A percentile compares a stretch with the other conserved stretches of the same genome.
Conservation (phyloP, 2,797 vertebrate species). For the Nyctibius grandis region DNA sequence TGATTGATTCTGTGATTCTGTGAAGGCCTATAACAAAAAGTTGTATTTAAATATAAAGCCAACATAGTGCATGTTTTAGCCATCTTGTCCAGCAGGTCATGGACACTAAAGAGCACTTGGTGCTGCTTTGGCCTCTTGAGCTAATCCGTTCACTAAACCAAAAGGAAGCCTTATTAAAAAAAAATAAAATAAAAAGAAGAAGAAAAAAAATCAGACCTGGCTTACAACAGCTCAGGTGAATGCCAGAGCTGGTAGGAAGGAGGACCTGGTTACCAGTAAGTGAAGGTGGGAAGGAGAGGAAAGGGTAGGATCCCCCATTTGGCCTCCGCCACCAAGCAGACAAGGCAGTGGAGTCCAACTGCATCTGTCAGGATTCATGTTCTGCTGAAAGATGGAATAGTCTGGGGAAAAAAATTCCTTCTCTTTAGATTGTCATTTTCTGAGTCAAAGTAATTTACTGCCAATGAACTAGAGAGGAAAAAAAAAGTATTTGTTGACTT, state of each 20-base stretch:
- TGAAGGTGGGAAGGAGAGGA: not conserved
- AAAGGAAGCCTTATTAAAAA: not conserved
- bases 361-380: not conserved
- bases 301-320: fast-evolving
- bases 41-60: not conserved
- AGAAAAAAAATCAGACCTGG: not conserved
- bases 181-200: not conserved
- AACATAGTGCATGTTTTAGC: not conserved
- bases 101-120: not conserved
- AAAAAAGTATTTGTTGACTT: not conserved
- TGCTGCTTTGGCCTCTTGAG: not conserved
- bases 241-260: not conserved
- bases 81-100: not conserved
- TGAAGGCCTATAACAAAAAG: not conserved
- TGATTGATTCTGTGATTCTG: too few species aligned
- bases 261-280: fast-evolving
- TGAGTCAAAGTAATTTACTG: not conserved
- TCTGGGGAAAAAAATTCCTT: not conserved
- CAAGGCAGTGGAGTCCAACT: not conserved
- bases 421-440: not conserved
- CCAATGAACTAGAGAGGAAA: not conserved
- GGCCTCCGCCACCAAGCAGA: not conserved
- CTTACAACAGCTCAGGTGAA: not conserved
- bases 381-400: not conserved
- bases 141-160: not conserved